These are phyloP conservation scores for Carterocephalus palaemon DNA, from an alignment of 2,888 invertebrate genomes.

Conservation along the genomic window DNA sequence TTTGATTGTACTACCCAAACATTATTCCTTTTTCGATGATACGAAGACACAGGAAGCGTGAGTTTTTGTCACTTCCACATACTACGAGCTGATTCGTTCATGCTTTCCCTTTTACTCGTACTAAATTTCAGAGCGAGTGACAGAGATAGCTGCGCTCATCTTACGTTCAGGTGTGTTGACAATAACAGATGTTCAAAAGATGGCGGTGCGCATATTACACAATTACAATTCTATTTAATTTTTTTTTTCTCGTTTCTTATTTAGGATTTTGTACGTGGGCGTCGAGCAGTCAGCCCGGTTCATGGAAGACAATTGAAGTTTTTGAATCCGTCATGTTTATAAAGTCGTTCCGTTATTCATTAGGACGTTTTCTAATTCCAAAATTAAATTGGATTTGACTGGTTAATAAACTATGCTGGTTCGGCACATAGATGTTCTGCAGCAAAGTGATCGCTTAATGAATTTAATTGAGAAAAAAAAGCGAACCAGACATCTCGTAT, in stretches of 20 bases:
- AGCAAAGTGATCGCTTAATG: no score
- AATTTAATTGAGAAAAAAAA: no score
- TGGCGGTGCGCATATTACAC: conserved; percentile 71
- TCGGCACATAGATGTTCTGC: background rate
- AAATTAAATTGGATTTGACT: conserved; percentile 59
- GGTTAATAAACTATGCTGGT: conserved; percentile 34
- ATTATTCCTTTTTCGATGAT: conserved; percentile 77
- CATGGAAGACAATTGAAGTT: conserved; percentile 58
- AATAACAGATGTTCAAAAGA: conserved; percentile 74
- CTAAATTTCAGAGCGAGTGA: conserved; percentile 31
- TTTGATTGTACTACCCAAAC: conserved; percentile 46
- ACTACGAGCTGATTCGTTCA: conserved; percentile 49
- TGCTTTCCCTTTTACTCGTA: conserved; percentile 41
- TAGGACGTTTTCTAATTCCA: conserved; percentile 38
- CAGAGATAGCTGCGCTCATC: conserved; percentile 40
- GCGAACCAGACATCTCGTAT: no score
- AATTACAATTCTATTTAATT: conserved; percentile 77
- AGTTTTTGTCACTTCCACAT: conserved; percentile 78
- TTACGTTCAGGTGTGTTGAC: conserved; percentile 75
- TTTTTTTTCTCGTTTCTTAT: conserved; percentile 66
- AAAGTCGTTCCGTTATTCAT: conserved; percentile 46
- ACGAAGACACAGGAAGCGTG: conserved; percentile 77
- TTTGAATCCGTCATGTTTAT: conserved; percentile 54
- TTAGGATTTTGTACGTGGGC: conserved; percentile 59
- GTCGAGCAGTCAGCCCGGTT: conserved; percentile 38